Evolutionary conservation across 2,888 invertebrate genomes (phyloP).

Genomic region (Ophion ventricosus): DNA sequence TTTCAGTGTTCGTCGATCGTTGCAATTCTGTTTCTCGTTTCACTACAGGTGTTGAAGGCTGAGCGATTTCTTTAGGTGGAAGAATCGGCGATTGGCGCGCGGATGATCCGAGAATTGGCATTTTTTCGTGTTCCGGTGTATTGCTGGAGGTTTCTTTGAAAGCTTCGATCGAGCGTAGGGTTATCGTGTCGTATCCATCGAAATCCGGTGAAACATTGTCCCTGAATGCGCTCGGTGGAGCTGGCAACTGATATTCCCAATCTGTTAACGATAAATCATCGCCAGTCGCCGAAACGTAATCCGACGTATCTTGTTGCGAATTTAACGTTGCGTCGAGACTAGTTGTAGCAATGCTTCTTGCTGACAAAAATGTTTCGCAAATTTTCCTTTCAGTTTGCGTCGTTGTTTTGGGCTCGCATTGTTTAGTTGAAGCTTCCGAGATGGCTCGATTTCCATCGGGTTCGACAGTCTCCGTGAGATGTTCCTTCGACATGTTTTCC

Average conservation of each 20-base stretch:
- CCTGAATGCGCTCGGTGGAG: slow-evolving; percentile 86
- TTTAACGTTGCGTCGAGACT: slow-evolving; percentile 70
- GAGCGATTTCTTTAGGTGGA: slow-evolving; percentile 29
- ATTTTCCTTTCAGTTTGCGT: slow-evolving; percentile 37
- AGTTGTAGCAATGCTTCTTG: slow-evolving; percentile 30
- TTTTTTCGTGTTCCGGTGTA: slow-evolving; percentile 26
- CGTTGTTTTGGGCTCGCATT: slow-evolving; percentile 24
- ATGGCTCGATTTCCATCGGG: slow-evolving; percentile 32
- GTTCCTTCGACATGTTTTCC: slow-evolving; percentile 17
- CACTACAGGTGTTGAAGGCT: not conserved
- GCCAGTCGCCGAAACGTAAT: slow-evolving; percentile 78
- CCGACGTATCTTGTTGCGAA: slow-evolving; percentile 80
- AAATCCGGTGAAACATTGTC: slow-evolving; percentile 78
- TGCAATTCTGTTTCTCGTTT: not conserved
- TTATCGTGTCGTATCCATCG: slow-evolving; percentile 72
- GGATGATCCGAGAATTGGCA: slow-evolving; percentile 10
- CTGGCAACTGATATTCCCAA: slow-evolving; percentile 86
- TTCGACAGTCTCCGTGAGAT: slow-evolving; percentile 15
- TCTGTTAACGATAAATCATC: slow-evolving; percentile 70
- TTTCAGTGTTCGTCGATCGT: slow-evolving; percentile 1
- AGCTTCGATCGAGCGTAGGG: slow-evolving; percentile 68
- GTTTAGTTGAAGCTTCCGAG: not conserved
- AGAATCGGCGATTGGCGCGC: slow-evolving; percentile 23
- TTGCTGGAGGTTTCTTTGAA: slow-evolving; percentile 63
- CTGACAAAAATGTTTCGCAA: slow-evolving; percentile 22